A percentile compares a stretch with the other conserved stretches of the same genome.
Evolutionary conservation across 2,113 vertebrate genomes (phyloP).

Genomic region (Bettongia penicillata): DNA sequence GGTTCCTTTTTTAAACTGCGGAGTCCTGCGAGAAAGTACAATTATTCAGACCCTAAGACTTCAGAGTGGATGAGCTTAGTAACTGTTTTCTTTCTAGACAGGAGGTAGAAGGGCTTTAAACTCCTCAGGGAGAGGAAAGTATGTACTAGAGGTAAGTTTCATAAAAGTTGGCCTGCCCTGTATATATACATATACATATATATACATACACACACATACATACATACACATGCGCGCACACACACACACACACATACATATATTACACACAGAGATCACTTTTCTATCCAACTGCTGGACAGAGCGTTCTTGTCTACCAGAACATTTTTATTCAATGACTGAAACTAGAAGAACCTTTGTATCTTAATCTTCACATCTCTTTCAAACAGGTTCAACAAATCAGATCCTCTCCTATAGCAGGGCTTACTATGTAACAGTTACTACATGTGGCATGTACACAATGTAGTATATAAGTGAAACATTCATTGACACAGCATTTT

Average conservation of each 20-base stretch:
- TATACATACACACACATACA: too few relatives aligned
- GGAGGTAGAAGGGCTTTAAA: background rate
- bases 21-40: too few relatives aligned
- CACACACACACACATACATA: too few relatives aligned
- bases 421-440: background rate
- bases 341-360: background rate
- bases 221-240: too few relatives aligned
- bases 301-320: background rate
- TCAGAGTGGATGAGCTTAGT: background rate
- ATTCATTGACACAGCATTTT: background rate
- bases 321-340: background rate
- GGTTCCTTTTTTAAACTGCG: background rate
- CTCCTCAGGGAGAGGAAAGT: background rate
- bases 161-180: background rate
- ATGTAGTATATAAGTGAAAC: background rate
- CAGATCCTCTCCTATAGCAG: background rate
- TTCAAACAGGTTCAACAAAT: background rate
- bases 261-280: background rate
- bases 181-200: background rate
- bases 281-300: background rate
- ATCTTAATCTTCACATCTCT: background rate
- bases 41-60: background rate
- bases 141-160: background rate
- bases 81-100: background rate
- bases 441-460: background rate